Percentiles rank a stretch among this genome's conserved stretches.
Evolutionary conservation across 2,113 vertebrate species (phyloP).

Genomic region (Progne subis): DNA sequence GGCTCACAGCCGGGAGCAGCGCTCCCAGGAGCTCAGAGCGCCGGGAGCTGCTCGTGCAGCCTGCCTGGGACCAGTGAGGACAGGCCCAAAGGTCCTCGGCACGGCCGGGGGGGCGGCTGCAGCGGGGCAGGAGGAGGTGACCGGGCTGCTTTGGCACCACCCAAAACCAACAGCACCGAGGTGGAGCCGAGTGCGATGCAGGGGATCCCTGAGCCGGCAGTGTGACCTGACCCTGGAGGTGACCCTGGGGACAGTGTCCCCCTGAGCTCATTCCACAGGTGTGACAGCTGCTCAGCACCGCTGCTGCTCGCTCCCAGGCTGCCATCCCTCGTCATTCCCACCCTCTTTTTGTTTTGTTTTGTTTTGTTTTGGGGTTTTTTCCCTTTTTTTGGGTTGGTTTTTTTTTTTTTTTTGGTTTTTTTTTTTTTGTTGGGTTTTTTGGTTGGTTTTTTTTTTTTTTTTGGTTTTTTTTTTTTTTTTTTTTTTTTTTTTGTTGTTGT

Average conservation of each 20-base stretch:
- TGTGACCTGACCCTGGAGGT: background rate
- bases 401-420: too few relatives aligned
- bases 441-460: too few relatives aligned
- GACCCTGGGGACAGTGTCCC: background rate
- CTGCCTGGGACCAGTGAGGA: background rate
- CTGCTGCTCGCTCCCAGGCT: background rate
- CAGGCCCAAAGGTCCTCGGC: background rate
- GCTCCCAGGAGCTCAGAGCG: background rate
- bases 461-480: accelerated
- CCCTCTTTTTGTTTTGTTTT: too few relatives aligned
- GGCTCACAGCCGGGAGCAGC: background rate
- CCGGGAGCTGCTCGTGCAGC: accelerated
- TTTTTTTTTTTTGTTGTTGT: too few relatives aligned
- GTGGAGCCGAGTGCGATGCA: background rate
- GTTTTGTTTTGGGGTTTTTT: too few relatives aligned
- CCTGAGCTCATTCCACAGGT: background rate
- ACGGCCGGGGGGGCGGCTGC: background rate
- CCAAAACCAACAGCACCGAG: background rate
- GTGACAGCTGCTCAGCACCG: background rate
- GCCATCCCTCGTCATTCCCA: background rate
- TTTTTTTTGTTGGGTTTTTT: too few relatives aligned
- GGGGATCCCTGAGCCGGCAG: background rate
- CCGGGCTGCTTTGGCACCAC: background rate
- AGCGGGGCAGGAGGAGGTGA: background rate
- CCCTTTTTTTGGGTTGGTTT: too few relatives aligned